A percentile compares a stretch with the other conserved stretches of the same genome.
Evolutionary conservation across 2,113 vertebrate genomes (phyloP).

Genomic region (Mastomys coucha): DNA sequence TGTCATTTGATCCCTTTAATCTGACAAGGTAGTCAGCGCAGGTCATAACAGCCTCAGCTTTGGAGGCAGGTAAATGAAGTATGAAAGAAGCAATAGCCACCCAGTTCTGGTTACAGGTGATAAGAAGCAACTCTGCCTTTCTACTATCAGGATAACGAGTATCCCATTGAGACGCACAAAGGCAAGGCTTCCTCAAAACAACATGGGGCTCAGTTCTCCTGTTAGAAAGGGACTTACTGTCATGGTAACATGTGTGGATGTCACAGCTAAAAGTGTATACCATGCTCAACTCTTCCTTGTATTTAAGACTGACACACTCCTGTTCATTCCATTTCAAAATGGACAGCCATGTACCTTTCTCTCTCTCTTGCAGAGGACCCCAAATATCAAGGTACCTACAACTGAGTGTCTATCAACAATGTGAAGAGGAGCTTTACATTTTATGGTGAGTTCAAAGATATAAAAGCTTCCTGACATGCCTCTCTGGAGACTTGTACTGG

Average conservation of each 20-base stretch:
- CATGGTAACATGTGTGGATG: neutral
- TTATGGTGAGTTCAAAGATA: conserved; percentile 17
- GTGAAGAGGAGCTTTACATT: conserved; percentile 24
- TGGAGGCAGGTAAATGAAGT: neutral
- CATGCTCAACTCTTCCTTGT: neutral
- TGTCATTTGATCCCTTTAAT: neutral
- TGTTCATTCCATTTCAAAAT: conserved; percentile 27
- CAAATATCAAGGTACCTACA: neutral
- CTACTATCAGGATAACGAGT: neutral
- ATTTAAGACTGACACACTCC: neutral
- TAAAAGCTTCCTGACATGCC: neutral
- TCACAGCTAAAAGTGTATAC: neutral
- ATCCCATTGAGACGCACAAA: neutral
- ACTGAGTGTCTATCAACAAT: neutral
- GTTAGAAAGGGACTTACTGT: neutral
- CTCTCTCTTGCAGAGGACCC: neutral
- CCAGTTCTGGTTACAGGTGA: neutral
- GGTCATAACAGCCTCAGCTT: neutral
- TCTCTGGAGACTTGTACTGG: neutral
- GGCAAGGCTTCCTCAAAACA: neutral
- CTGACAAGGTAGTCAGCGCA: neutral
- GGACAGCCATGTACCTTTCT: neutral
- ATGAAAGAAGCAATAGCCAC: neutral
- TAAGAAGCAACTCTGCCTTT: neutral
- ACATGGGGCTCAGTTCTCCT: neutral